Evolutionary conservation across 2,113 vertebrate genomes (phyloP).

Genomic region (Laticauda laticaudata): DNA sequence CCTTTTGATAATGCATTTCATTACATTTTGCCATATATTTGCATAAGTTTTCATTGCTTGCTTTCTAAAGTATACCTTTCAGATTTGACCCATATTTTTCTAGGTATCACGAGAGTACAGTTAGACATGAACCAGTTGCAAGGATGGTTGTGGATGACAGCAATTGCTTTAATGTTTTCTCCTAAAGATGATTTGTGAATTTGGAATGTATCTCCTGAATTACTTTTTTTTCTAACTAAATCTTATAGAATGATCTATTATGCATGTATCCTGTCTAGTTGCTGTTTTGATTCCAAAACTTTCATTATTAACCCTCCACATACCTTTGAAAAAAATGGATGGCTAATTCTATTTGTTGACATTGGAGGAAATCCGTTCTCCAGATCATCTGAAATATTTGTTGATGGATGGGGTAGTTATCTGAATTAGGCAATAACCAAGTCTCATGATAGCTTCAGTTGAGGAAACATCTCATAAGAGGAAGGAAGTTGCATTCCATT

Average conservation of each 20-base stretch:
- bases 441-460: neutral
- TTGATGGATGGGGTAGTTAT: neutral
- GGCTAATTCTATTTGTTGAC: neutral
- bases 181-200: neutral
- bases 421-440: neutral
- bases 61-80: neutral
- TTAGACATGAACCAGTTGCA: neutral
- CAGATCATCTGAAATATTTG: neutral
- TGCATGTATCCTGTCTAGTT: neutral
- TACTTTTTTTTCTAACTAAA: neutral
- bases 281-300: neutral
- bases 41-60: neutral
- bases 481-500: neutral
- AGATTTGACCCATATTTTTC: neutral
- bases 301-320: neutral
- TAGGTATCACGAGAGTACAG: neutral
- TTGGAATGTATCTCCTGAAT: neutral
- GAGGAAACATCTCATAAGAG: neutral
- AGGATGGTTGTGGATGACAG: neutral
- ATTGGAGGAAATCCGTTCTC: neutral
- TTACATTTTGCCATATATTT: neutral
- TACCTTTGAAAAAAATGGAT: neutral
- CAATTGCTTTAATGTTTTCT: neutral
- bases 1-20: neutral
- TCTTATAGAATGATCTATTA: neutral